Base-by-base conservation (phyloP, 1,140 invertebrate genomes). In the Atopsyche davidsoni region DNA sequence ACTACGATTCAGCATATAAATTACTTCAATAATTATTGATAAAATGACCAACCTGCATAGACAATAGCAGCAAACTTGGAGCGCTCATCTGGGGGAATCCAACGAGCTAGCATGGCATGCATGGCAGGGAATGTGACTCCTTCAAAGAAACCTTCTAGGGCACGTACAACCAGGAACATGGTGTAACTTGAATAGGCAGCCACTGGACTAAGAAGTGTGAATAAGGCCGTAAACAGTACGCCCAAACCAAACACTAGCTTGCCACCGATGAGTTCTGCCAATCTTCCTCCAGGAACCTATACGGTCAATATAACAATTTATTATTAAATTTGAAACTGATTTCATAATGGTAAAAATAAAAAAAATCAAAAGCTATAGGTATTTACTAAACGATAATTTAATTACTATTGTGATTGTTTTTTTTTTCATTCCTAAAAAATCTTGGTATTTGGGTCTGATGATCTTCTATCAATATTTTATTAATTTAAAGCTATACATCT, bases 141-240 rank as follows among this genome's bases (percentile, higher is more conserved):
- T 77, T 94, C 91, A 17, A 82, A 87, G 53, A 95, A 77, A 19
- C 93, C 93, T 71, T 91, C 87, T 10, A 92, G 64, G 11, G 93
- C 76, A 55, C 93, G 71, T 2, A 91, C 79, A 22, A 77, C 73
- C 51, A 93, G 81, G 59, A 96, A 83, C 42, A 83, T 75, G 49
- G 78, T 72, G 49, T 83, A 78, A 57, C 84, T 80, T 53, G 75
- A 80, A 57, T 79, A 77, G 0, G 87, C 87, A 1, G 86, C 83
- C 51, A 80, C 79, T 19, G 83, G 86, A 58, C 77, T 88, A 21
- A 85, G 70, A 47, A 87, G 75, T 31, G 86, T 87, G 63, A 93
- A 79, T 42, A 94, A 64, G 13, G 89, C 80, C 6, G 86, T 87
- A 3, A 89, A 61, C 34, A 89, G 72, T 0, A 89, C 81, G 9